Percentiles rank a stretch among this genome's conserved stretches.
Evolutionary conservation across 2,888 invertebrate genomes (phyloP).

Genomic region (Chymomyza caudatula): DNA sequence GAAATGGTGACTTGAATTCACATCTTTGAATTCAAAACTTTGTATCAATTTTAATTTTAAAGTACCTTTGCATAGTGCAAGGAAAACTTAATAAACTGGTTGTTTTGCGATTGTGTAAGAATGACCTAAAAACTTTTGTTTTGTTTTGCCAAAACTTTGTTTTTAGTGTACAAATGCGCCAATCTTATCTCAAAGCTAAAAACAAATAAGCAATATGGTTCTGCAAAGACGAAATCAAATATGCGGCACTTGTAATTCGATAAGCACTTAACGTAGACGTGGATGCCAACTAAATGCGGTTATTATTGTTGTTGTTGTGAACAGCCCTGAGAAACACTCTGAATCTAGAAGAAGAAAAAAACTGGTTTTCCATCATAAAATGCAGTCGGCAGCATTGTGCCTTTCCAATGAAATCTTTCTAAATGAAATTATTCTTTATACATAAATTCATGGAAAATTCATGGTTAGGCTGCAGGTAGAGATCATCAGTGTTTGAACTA

Average conservation of each 20-base stretch:
- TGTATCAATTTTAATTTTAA: too few relatives aligned
- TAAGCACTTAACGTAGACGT: slow-evolving; percentile 30
- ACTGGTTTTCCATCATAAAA: slow-evolving; percentile 37
- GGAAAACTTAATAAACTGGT: too few relatives aligned
- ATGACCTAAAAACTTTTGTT: not conserved
- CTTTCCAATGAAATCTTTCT: slow-evolving; percentile 58
- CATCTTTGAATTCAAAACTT: too few relatives aligned
- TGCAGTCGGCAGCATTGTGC: not conserved
- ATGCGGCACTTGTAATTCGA: slow-evolving; percentile 38
- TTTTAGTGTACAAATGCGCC: not conserved
- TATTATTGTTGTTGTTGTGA: slow-evolving; percentile 20
- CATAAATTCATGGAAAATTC: slow-evolving; percentile 55
- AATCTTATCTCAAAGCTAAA: slow-evolving; percentile 56
- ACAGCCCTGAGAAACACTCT: slow-evolving; percentile 41
- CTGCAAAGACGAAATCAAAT: slow-evolving; percentile 20
- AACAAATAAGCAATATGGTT: slow-evolving; percentile 34
- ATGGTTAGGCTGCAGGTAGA: slow-evolving; percentile 23
- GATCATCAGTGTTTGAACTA: not conserved
- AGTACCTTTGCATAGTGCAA: too few relatives aligned
- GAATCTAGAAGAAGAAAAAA: slow-evolving; percentile 8
- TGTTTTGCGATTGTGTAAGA: not conserved
- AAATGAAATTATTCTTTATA: slow-evolving; percentile 57
- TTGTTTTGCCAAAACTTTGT: not conserved
- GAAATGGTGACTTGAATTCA: too few relatives aligned
- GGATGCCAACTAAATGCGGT: slow-evolving; percentile 29